Evolutionary conservation across 30 jellyfish, hydroid and myxozoan species (phyloP), one percentile per base, ranked within the genome.

Genomic region (Aurelia sp.): DNA sequence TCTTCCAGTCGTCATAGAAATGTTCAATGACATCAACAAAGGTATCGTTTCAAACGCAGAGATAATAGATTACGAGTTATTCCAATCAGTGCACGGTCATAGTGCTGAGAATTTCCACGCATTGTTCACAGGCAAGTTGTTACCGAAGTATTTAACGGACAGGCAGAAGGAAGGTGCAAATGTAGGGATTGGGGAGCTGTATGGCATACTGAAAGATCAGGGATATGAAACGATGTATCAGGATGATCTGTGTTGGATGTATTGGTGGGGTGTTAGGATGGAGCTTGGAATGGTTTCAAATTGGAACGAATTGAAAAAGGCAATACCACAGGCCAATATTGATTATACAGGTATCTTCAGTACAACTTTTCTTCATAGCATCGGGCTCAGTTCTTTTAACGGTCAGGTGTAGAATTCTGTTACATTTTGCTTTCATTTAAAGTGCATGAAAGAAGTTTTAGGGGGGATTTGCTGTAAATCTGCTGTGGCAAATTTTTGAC

Each of bases 21-120:
- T 78, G 48, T 80, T 89, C 60, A 80, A 67, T 61, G 86, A 68
- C 4, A 71, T 94, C 62, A 94, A 94, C 79, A 23, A 44, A 31
- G 65, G 48, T 19, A 10, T 13, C 12, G 22, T 73, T 6, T 60
- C 86, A 8, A 30, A 65, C 20, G 85, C 96, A 7, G 99, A 94
- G 68, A 83, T 94, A 6, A 30, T 94, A 4, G 99, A 94, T 71
- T 94, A 84, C 68, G 91, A 89, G 83, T 44, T 74, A 17, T 94
- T 87, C 51, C 99, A 94, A 76, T 76, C 99, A 13, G 88, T 94
- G 44, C 96, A 94, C 41, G 99, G 99, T 16, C 99, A 94, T 81
- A 89, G 94, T 65, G 95, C 96, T 5, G 99, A 85, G 82, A 94
- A 94, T 73, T 58, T 59, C 84, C 96, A 76, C 22, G 96, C 92